Conservation (phyloP, 2,888 invertebrate species). For the Leptinotarsa haldemani region DNA sequence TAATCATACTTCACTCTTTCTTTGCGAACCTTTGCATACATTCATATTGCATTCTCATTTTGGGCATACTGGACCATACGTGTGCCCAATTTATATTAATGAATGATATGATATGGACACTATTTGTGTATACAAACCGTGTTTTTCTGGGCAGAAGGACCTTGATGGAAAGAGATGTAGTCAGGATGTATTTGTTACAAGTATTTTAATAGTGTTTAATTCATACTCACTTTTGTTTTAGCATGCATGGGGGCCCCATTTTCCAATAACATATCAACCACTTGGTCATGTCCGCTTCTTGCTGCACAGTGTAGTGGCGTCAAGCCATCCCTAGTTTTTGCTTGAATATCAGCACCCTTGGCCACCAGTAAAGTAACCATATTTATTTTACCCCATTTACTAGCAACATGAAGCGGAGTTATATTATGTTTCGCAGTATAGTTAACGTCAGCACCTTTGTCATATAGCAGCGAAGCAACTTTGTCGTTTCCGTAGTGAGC, state of each 20-base stretch:
- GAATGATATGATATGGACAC: too few relatives aligned
- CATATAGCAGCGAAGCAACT: constrained; percentile 75
- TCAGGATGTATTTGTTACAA: background rate
- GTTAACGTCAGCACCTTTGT: constrained; percentile 91
- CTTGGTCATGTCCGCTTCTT: constrained; percentile 94
- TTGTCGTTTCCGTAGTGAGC: constrained; percentile 98
- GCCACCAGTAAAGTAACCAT: constrained; percentile 91
- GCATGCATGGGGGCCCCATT: constrained; percentile 93
- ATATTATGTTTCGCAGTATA: constrained; percentile 97
- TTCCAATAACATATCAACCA: constrained; percentile 89
- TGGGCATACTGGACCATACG: too few relatives aligned
- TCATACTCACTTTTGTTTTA: constrained; percentile 84
- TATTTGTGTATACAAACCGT: too few relatives aligned
- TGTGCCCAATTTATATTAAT: too few relatives aligned
- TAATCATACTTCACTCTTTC: too few relatives aligned
- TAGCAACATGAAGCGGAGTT: constrained; percentile 97
- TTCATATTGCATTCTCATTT: too few relatives aligned
- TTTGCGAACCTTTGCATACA: too few relatives aligned
- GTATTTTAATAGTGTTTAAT: background rate
- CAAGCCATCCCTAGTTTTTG: constrained; percentile 93
- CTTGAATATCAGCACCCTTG: constrained; percentile 91
- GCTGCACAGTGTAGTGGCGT: constrained; percentile 98
- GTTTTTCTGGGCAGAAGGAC: background rate
- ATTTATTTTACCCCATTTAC: constrained; percentile 97
- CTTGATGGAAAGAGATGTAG: background rate